A percentile compares a stretch with the other conserved stretches of the same genome.
These are phyloP conservation scores for Vandiemenella viatica DNA, from an alignment of 2,888 invertebrate genomes.

Conservation along the genomic window DNA sequence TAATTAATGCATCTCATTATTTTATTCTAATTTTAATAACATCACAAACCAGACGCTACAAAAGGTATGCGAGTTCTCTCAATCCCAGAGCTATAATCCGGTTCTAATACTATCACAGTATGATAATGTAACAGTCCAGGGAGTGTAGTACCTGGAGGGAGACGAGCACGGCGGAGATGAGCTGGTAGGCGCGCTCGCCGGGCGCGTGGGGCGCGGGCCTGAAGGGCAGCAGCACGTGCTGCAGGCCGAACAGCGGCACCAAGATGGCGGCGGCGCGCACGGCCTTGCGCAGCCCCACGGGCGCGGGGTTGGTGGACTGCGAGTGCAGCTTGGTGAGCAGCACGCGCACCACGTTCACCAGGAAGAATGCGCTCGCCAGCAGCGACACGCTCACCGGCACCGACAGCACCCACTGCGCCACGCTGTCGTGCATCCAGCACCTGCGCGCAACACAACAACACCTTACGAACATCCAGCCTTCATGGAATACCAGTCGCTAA, in stretches of 20 bases:
- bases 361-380: conserved; percentile 43
- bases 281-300: conserved; percentile 45
- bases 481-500: no score
- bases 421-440: conserved; percentile 51
- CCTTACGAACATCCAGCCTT: no score
- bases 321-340: conserved; percentile 47
- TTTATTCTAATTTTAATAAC: no score
- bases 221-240: conserved; percentile 53
- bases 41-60: no score
- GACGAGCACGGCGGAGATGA: conserved; percentile 48
- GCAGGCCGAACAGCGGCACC: conserved; percentile 61
- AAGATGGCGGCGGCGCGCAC: conserved; percentile 55
- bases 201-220: conserved; percentile 41
- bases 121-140: no score
- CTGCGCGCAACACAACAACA: conserved; percentile 25
- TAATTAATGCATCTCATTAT: no score
- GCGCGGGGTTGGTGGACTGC: conserved; percentile 42
- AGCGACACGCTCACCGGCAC: conserved; percentile 45
- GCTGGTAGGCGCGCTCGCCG: conserved; percentile 44
- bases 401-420: conserved; percentile 45
- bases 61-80: no score
- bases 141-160: conserved; percentile 47
- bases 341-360: conserved; percentile 49
- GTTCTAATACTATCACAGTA: no score
- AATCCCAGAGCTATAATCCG: no score